Conservation (phyloP, 2,888 invertebrate genomes). For the Ormyrus nitidulus region DNA sequence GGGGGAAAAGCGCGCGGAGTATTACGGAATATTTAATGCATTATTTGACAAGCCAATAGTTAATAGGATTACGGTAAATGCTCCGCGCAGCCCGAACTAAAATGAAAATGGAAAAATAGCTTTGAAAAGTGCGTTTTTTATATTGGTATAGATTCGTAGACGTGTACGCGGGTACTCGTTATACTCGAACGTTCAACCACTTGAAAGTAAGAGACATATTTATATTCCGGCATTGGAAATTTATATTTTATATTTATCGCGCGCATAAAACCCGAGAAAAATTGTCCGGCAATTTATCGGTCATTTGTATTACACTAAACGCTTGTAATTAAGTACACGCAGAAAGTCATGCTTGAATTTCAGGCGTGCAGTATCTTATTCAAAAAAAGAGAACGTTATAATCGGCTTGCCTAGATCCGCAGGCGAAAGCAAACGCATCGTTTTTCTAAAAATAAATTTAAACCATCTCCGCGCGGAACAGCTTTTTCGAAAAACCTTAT, state of each 20-base stretch:
- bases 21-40: conserved; percentile 45
- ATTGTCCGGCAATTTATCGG: too few species aligned
- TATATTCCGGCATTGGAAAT: not conserved
- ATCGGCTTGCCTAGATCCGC: too few species aligned
- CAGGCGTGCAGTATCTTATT: too few species aligned
- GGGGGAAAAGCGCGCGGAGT: too few species aligned
- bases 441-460: too few species aligned
- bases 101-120: not conserved
- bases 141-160: not conserved
- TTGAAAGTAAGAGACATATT: not conserved
- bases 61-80: conserved; percentile 48
- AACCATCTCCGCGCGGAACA: too few species aligned
- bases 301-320: too few species aligned
- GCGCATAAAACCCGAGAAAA: conserved; percentile 18
- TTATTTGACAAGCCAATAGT: conserved; percentile 47
- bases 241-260: not conserved
- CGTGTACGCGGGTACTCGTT: not conserved
- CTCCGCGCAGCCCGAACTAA: not conserved
- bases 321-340: too few species aligned
- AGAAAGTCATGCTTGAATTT: too few species aligned
- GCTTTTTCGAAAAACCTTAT: too few species aligned
- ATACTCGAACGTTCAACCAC: not conserved
- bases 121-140: not conserved
- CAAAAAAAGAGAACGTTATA: too few species aligned
- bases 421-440: too few species aligned